phyloP scores from a whole-genome alignment of 2,797 vertebrate genomes.

The Channallabes apus region DNA sequence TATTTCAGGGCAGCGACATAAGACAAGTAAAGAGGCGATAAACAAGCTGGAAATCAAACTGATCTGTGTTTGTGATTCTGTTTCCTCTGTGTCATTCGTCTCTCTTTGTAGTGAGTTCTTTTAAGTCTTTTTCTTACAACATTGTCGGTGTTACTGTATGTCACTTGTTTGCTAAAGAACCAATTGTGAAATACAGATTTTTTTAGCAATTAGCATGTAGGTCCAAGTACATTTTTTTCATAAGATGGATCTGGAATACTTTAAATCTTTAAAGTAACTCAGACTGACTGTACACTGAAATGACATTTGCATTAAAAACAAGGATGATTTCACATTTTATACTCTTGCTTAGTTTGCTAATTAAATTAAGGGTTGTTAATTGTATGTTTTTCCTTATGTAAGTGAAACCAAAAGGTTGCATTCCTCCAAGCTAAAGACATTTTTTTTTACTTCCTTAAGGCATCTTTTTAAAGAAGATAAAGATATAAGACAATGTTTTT shows the following conservation, averaged over 20 bases:
- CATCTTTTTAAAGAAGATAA: no score
- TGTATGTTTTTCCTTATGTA: no score
- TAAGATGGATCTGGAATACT: neutral
- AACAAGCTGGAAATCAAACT: slow-evolving; percentile 13
- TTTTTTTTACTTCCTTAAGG: no score
- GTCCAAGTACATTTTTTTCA: neutral
- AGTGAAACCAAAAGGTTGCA: neutral
- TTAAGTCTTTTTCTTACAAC: neutral
- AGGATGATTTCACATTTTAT: neutral
- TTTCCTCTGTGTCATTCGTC: neutral
- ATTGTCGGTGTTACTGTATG: neutral
- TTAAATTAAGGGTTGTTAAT: neutral
- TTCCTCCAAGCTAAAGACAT: neutral
- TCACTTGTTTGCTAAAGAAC: neutral
- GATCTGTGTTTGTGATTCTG: neutral
- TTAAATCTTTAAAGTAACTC: neutral
- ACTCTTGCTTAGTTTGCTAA: neutral
- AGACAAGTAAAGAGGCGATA: neutral
- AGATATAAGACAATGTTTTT: no score
- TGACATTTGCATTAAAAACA: neutral
- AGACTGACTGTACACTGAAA: neutral
- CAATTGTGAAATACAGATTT: neutral
- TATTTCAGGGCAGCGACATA: neutral
- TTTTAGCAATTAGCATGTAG: neutral
- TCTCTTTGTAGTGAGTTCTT: neutral